These are phyloP conservation scores for Sus scrofa DNA, from an alignment of 2,113 vertebrate genomes.

Conservation along the genomic window DNA sequence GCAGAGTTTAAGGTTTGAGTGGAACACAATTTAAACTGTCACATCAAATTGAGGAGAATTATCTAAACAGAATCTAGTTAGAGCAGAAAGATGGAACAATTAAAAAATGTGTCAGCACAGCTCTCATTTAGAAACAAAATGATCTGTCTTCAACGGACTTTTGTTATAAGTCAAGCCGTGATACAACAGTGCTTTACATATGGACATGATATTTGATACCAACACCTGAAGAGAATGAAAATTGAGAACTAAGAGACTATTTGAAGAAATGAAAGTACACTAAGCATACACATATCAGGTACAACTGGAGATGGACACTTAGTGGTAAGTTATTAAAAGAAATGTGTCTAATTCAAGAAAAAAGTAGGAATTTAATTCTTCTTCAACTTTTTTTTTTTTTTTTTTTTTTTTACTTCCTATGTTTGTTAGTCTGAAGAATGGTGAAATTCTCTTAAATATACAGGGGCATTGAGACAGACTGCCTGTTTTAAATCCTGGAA, in stretches of 20 bases:
- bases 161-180: not conserved
- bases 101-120: not conserved
- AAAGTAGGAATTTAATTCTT: not conserved
- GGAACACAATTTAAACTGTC: conserved; percentile 68
- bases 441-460: too few relatives aligned
- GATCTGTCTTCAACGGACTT: not conserved
- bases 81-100: conserved; percentile 34
- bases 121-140: not conserved
- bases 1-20: conserved; percentile 56
- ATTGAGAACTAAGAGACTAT: not conserved
- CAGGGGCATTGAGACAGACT: not conserved
- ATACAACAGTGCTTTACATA: accelerated
- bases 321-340: not conserved
- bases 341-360: not conserved
- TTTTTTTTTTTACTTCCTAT: not conserved
- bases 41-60: conserved; percentile 64
- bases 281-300: not conserved
- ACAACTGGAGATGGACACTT: not conserved
- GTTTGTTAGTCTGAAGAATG: not conserved
- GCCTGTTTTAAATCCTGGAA: not conserved
- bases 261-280: not conserved
- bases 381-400: not conserved
- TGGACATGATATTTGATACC: accelerated
- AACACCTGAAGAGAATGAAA: not conserved
- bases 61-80: conserved; percentile 68